Base-by-base conservation (phyloP, 2,888 invertebrate species). In the Phengaris alcon region DNA sequence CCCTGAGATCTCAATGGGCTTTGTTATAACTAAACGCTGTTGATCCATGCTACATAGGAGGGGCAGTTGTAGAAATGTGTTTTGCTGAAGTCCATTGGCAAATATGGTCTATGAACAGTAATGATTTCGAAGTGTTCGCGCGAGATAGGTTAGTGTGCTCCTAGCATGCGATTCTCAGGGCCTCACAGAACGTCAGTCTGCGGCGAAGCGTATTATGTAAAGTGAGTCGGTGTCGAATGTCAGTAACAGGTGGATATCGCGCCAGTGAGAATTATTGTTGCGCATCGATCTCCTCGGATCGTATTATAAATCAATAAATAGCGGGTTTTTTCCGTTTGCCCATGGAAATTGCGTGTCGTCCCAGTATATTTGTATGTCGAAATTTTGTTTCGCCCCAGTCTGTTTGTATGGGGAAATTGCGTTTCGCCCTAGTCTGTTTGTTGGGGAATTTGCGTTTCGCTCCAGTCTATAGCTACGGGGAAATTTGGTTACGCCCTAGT, bases 191-290 rank as follows among this genome's bases (percentile, higher is more conserved):
- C 76, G 79, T 77, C 72, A 54, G 72, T 55, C 78, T 77, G 79
- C 77, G 78, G 78, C 78, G 77, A 76, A 72, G 79, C 80, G 77
- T 80, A 79, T 81, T 81, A 81, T 81, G 80, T 82, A 83, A 80
- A 81, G 77, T 78, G 78, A 75, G 77, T 55, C 72, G 76, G 80
- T 82, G 79, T 83, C 82, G 79, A 79, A 79, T 83, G 77, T 81
- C 83, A 79, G 74, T 76, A 79, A 81, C 83, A 83, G 83, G 83
- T 83, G 82, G 82, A 79, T 79, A 79, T 79, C 77, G 78, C 75
- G 73, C 79, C 79, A 35, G 35, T 80, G 80, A 82, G 78, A 81
- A 81, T 82, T 82, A 82, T 80, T 78, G 79, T 81, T 80, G 80
- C 81, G 81, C 82, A 72, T 79, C 77, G 74, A 77, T 77, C 76